These are phyloP conservation scores for Agrotis clavis DNA, from an alignment of 2,888 invertebrate species.

Conservation along the genomic window DNA sequence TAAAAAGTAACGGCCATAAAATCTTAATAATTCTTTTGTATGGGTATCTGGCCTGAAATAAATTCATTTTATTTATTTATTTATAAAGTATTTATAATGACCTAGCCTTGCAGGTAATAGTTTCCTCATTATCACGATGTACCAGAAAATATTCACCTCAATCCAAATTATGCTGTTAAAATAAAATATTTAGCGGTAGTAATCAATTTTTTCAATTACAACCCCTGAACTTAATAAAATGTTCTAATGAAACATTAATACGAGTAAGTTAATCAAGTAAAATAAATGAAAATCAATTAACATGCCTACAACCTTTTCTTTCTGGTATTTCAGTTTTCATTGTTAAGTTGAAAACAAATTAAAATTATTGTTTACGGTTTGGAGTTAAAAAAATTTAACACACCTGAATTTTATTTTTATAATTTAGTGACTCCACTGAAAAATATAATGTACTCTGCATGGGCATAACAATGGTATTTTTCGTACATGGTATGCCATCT, in stretches of 20 bases:
- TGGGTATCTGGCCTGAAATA: too few relatives aligned
- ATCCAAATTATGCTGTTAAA: neutral
- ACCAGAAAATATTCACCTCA: neutral
- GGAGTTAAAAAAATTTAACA: conserved; percentile 7
- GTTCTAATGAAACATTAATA: conserved; percentile 15
- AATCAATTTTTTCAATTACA: neutral
- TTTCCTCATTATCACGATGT: neutral
- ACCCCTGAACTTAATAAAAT: neutral
- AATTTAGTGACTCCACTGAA: conserved; percentile 8
- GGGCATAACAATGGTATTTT: neutral
- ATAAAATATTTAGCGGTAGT: neutral
- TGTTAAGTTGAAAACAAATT: conserved; percentile 6
- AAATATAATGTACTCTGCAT: neutral
- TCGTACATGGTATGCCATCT: conserved; percentile 40
- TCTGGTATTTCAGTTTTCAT: neutral
- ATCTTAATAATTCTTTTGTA: too few relatives aligned
- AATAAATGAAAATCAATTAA: conserved; percentile 10
- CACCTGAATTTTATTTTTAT: neutral
- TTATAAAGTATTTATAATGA: neutral
- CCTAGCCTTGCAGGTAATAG: neutral
- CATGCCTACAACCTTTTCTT: neutral
- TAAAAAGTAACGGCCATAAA: neutral
- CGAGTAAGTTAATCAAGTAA: neutral
- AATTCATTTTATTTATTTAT: too few relatives aligned
- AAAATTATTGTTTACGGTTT: conserved; percentile 2